phyloP scores from a whole-genome alignment of 2,113 vertebrate genomes.

The Ancistrus triradiatus region DNA sequence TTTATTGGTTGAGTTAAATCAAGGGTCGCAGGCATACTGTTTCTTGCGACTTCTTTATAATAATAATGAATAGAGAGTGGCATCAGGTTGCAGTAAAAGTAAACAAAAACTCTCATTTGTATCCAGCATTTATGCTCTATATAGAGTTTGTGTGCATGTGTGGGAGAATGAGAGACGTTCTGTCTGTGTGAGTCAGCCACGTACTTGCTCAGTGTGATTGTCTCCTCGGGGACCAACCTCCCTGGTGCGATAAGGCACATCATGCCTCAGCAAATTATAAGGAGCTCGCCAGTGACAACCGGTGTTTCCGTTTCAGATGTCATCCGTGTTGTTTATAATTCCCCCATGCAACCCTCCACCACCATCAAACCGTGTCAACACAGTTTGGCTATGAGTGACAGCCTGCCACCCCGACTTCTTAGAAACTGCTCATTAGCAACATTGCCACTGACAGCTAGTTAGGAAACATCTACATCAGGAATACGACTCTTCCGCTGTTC shows the following conservation, averaged over 20 bases:
- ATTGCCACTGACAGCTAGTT: not conserved
- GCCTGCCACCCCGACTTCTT: not conserved
- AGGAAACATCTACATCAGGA: not conserved
- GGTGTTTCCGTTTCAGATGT: too few species aligned
- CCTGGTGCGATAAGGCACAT: not conserved
- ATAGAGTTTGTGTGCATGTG: conserved; percentile 5
- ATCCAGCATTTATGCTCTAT: not conserved
- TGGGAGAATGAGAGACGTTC: not conserved
- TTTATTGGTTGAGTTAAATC: too few species aligned
- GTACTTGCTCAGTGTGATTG: not conserved
- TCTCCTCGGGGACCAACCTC: not conserved
- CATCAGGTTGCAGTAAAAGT: not conserved
- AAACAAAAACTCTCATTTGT: not conserved
- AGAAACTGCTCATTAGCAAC: not conserved
- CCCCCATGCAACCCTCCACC: too few species aligned
- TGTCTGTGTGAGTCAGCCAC: not conserved
- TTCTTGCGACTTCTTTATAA: too few species aligned
- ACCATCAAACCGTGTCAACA: too few species aligned
- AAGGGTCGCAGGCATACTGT: too few species aligned
- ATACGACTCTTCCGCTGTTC: not conserved
- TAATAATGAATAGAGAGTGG: too few species aligned
- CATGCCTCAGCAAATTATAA: not conserved
- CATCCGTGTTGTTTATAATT: too few species aligned
- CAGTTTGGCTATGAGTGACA: not conserved
- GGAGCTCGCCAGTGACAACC: not conserved